These are phyloP conservation scores for Tinea semifulvella DNA, from an alignment of 2,888 invertebrate genomes.

Conservation along the genomic window DNA sequence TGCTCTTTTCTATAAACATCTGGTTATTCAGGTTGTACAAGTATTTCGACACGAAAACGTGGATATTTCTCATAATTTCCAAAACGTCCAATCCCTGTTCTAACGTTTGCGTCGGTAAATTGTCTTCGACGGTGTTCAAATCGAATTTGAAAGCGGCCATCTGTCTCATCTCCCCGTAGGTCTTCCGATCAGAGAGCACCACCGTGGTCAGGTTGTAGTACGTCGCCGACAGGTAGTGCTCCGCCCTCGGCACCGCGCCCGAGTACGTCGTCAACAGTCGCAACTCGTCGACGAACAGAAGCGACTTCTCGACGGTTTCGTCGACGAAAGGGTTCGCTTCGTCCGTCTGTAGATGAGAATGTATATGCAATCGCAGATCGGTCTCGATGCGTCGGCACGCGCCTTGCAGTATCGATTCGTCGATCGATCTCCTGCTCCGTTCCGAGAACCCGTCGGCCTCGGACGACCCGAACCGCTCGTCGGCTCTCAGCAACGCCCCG, in stretches of 20 bases:
- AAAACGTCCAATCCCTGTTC: constrained; percentile 97
- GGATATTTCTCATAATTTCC: constrained; percentile 96
- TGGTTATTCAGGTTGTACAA: constrained; percentile 96
- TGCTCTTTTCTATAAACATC: constrained; percentile 91
- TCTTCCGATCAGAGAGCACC: constrained; percentile 96
- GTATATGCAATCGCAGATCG: constrained; percentile 90
- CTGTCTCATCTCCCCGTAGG: constrained; percentile 96
- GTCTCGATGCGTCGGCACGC: constrained; percentile 91
- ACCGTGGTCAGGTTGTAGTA: constrained; percentile 98
- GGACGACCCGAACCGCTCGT: constrained; percentile 32
- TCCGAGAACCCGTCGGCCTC: constrained; percentile 42
- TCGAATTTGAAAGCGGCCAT: constrained; percentile 87
- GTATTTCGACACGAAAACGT: constrained; percentile 92
- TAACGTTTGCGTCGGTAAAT: constrained; percentile 94
- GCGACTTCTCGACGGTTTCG: constrained; percentile 70
- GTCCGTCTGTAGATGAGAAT: constrained; percentile 86
- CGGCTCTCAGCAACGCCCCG: constrained; percentile 39
- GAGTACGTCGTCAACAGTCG: constrained; percentile 65
- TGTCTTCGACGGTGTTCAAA: constrained; percentile 86
- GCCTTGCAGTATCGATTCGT: constrained; percentile 70
- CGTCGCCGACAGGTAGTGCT: constrained; percentile 91
- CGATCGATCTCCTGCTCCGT: constrained; percentile 49
- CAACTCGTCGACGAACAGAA: constrained; percentile 67
- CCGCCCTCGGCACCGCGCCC: constrained; percentile 75
- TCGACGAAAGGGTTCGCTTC: constrained; percentile 77